phyloP scores from a whole-genome alignment of 2,113 vertebrate genomes.

The Microcebus ravelobensis region DNA sequence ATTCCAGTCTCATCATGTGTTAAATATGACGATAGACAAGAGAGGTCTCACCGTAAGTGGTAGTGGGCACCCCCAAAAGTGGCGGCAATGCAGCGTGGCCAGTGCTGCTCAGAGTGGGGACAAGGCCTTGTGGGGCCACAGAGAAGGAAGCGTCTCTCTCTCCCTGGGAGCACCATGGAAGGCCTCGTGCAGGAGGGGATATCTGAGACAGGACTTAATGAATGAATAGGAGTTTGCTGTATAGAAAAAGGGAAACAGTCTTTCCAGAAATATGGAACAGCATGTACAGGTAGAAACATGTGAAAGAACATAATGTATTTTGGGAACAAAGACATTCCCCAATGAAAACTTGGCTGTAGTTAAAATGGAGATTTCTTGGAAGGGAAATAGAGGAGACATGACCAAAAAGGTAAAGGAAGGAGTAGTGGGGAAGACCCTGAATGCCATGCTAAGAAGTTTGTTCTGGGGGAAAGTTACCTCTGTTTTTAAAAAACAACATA shows the following conservation, averaged over 20 bases:
- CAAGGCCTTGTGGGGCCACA: neutral
- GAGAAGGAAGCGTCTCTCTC: neutral
- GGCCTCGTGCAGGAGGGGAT: neutral
- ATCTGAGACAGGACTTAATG: neutral
- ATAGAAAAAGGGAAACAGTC: neutral
- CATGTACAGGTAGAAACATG: neutral
- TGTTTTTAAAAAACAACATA: neutral
- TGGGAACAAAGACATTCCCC: neutral
- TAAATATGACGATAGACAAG: neutral
- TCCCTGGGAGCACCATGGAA: neutral
- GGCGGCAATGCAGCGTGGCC: neutral
- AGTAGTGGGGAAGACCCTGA: neutral
- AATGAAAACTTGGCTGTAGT: neutral
- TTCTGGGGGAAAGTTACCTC: neutral
- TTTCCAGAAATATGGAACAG: neutral
- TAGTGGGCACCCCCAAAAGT: fast-evolving
- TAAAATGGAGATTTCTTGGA: neutral
- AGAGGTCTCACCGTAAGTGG: neutral
- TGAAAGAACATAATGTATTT: neutral
- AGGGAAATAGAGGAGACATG: neutral
- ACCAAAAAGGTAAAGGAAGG: neutral
- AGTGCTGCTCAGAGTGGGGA: neutral
- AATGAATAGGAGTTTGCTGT: neutral
- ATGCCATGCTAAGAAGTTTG: neutral
- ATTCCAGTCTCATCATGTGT: neutral